Conservation (phyloP, 2,888 invertebrate species). For the Panopea generosa region DNA sequence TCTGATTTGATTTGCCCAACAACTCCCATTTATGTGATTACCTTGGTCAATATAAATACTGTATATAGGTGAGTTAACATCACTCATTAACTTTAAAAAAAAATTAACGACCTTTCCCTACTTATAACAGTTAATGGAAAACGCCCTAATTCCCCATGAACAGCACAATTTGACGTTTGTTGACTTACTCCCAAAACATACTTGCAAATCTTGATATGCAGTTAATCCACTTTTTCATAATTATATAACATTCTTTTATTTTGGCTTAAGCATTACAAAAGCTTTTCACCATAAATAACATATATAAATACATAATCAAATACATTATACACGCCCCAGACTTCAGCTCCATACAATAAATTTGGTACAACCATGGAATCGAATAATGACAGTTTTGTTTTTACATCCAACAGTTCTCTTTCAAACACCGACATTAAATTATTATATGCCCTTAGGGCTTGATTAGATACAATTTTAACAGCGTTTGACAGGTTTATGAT, state of each 20-base stretch:
- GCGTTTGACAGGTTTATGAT: background rate
- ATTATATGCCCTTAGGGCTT: slow-evolving; percentile 16
- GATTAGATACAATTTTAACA: slow-evolving; percentile 4
- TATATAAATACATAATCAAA: too few species aligned
- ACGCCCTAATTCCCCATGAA: slow-evolving; percentile 22
- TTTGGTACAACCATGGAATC: too few species aligned
- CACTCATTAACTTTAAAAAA: slow-evolving; percentile 1
- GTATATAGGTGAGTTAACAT: too few species aligned
- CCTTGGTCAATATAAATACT: too few species aligned
- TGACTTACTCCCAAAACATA: slow-evolving; percentile 2
- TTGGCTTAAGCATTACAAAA: too few species aligned
- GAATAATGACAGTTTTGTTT: too few species aligned
- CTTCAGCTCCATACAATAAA: too few species aligned
- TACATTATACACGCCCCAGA: too few species aligned
- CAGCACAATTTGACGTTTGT: slow-evolving; percentile 24
- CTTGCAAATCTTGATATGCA: slow-evolving; percentile 23
- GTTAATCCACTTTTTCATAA: slow-evolving; percentile 10
- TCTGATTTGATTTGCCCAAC: slow-evolving; percentile 1
- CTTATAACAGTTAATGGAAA: background rate
- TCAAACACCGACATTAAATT: background rate
- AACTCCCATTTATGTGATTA: too few species aligned
- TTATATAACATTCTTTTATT: too few species aligned
- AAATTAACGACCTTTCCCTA: slow-evolving; percentile 16
- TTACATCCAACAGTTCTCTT: slow-evolving; percentile 15
- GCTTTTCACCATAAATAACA: too few species aligned